These are phyloP conservation scores for Syrphus vitripennis DNA, from an alignment of 2,888 invertebrate species.

Conservation along the genomic window DNA sequence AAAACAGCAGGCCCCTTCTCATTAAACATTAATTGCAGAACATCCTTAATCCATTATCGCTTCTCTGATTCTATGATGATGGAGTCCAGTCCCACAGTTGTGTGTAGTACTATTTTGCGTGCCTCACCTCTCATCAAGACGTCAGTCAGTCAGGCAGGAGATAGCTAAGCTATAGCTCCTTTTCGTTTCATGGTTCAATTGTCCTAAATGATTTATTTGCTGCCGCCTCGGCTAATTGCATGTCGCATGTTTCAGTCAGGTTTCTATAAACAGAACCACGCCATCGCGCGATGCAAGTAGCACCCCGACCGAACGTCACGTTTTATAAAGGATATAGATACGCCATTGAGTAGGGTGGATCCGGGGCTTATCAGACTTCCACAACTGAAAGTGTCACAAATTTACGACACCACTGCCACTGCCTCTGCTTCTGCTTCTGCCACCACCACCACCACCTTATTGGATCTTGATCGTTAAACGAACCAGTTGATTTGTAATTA, in stretches of 20 bases:
- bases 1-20: conserved; percentile 20
- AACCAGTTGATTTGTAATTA: conserved; percentile 70
- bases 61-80: background rate
- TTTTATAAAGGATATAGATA: background rate
- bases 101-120: background rate
- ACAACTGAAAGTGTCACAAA: conserved; percentile 64
- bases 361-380: background rate
- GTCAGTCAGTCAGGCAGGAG: too few species aligned
- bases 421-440: background rate
- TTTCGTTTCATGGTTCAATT: conserved; percentile 57
- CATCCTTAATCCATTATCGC: conserved; percentile 69
- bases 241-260: conserved; percentile 46
- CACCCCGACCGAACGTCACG: background rate
- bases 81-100: background rate
- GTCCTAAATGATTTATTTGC: conserved; percentile 63
- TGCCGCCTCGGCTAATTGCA: conserved; percentile 57
- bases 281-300: background rate
- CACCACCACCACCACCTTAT: background rate
- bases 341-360: background rate
- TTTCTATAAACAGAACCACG: background rate
- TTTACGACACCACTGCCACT: conserved; percentile 44
- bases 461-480: conserved; percentile 65
- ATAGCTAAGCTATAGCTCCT: too few species aligned
- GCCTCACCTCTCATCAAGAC: conserved; percentile 44
- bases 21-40: conserved; percentile 63